Percentiles rank a stretch among this genome's conserved stretches.
Evolutionary conservation across 30 jellyfish, hydroid and myxozoan genomes (phyloP).

Genomic region (Turritopsis dohrnii): DNA sequence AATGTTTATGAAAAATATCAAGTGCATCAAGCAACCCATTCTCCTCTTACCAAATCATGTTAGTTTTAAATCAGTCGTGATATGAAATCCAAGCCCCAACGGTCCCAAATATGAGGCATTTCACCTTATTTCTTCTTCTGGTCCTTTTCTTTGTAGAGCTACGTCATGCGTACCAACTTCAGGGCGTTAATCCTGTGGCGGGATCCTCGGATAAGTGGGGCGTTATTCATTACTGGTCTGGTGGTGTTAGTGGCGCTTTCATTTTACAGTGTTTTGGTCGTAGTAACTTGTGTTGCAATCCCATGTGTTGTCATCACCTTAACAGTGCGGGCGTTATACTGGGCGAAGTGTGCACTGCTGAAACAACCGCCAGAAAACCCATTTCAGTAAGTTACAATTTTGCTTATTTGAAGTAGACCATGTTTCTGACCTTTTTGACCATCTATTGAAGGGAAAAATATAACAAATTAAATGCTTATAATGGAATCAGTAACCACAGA

Average conservation of each 20-base stretch:
- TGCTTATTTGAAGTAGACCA: no score
- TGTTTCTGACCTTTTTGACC: no score
- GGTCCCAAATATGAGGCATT: no score
- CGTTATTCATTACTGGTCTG: slow-evolving; percentile 28
- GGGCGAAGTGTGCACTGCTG: slow-evolving; percentile 54
- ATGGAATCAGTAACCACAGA: no score
- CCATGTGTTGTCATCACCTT: slow-evolving; percentile 53
- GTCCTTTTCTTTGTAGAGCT: neutral
- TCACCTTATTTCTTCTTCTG: neutral
- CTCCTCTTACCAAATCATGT: no score
- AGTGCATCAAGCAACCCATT: no score
- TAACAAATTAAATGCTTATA: no score
- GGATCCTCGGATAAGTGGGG: slow-evolving; percentile 54
- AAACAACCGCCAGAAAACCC: slow-evolving; percentile 63
- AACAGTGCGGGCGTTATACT: slow-evolving; percentile 55
- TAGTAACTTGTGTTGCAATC: slow-evolving; percentile 60
- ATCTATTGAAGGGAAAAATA: no score
- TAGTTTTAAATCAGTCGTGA: no score
- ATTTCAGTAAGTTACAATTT: slow-evolving; percentile 53
- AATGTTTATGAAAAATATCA: no score
- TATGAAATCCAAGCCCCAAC: no score
- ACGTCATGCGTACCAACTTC: slow-evolving; percentile 13
- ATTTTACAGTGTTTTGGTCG: slow-evolving; percentile 56
- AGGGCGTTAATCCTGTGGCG: slow-evolving; percentile 51
- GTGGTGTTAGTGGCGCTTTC: slow-evolving; percentile 65